Conservation (phyloP, 2,797 vertebrate genomes). For the Phataginus tricuspis region DNA sequence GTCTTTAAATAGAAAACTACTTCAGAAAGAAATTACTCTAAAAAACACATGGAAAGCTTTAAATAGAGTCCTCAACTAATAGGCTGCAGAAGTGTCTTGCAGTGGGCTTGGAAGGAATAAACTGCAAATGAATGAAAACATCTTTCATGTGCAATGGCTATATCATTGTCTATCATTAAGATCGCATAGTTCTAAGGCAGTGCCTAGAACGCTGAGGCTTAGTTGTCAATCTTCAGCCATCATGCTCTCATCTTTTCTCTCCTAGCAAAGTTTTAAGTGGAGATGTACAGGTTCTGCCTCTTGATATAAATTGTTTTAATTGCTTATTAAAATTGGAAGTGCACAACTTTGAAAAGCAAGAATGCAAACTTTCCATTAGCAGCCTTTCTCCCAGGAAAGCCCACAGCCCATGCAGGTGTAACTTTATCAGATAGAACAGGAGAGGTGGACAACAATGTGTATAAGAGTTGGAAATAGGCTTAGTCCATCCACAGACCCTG, state of each 20-base stretch:
- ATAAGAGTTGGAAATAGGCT: not conserved
- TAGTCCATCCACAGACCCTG: not conserved
- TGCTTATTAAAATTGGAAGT: conserved; percentile 59
- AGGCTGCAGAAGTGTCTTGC: not conserved
- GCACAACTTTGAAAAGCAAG: conserved; percentile 25
- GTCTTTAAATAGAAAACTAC: not conserved
- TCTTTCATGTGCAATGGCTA: conserved; percentile 34
- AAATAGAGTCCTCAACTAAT: conserved; percentile 23
- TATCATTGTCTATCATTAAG: not conserved
- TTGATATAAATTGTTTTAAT: conserved; percentile 63
- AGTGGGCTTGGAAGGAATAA: not conserved
- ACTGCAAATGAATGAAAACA: not conserved
- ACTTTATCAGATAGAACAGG: not conserved
- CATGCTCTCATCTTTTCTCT: not conserved
- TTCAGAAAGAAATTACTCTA: conserved; percentile 25
- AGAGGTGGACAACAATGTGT: not conserved
- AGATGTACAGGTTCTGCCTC: not conserved
- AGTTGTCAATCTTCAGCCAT: not conserved
- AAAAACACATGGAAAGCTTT: conserved; percentile 15
- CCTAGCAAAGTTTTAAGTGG: not conserved
- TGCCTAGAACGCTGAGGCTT: not conserved
- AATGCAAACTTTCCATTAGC: conserved; percentile 39
- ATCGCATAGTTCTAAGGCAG: not conserved
- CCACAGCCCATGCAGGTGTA: not conserved
- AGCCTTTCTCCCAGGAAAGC: conserved; percentile 20